Evolutionary conservation across 2,113 vertebrate species (phyloP), one percentile per base, ranked within the genome.

Genomic region (Aptenodytes forsteri): DNA sequence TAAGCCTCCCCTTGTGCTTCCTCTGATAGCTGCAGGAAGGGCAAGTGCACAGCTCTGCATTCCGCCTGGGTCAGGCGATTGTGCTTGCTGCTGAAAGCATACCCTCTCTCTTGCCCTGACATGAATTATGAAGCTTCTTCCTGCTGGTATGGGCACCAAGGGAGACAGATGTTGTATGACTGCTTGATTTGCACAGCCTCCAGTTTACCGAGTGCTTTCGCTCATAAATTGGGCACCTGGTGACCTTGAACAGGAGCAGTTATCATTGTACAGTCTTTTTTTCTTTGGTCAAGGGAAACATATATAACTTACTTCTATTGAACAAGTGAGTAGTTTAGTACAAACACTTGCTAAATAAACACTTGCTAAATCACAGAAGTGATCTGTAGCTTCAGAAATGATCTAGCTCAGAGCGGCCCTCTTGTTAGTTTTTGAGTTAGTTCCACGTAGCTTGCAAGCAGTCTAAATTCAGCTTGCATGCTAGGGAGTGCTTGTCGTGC

Each of bases 211-310:
- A 75, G 42, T n/a, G 79, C 55, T 87, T 73, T 88, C n/a, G 4
- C 32, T 81, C 46, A 4, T 36, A 20, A 0, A 26, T 67, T 40
- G 36, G 44, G 40, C 62, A 70, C 87, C 67, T 65, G 66, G 65
- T 94, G 96, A 95, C 94, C 94, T 96, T 97, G 89, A 91, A 22
- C 66, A 92, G 66, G 32, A 89, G 73, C 69, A 66, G 72, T 27
- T 95, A 69, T 82, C 91, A 38, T 8, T 89, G 73, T 9, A 36
- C 21, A 29, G 29, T 29, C 27, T n/a, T 15, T 91, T 77, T 55
- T 3, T 2, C 38, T 93, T 89, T 71, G 52, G 16, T n/a, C 23
- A 32, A 54, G 15, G 61, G 65, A 71, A 75, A 56, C 34, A 25
- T 20, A 8, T 2, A 10, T 13, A 44, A 62, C 40, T 79, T 1